phyloP scores from a whole-genome alignment of 2,113 vertebrate genomes.

The Otis tarda region DNA sequence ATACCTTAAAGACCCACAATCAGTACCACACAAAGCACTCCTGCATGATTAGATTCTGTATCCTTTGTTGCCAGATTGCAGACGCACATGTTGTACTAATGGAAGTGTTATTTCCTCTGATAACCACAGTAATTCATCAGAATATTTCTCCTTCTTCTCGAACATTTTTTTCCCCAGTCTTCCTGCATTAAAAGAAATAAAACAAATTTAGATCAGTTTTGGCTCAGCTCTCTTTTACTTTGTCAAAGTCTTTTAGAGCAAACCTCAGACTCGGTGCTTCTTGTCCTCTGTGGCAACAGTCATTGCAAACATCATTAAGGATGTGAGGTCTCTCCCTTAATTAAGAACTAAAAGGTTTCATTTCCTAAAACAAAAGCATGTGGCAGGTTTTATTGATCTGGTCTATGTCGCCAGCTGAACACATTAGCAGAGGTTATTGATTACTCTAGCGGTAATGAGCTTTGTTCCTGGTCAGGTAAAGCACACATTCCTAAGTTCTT shows the following conservation, averaged over 20 bases:
- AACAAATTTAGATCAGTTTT: constrained; percentile 44
- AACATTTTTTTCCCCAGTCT: background rate
- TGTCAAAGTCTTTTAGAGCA: constrained; percentile 53
- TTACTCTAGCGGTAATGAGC: constrained; percentile 70
- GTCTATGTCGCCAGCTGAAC: constrained; percentile 76
- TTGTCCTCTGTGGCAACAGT: constrained; percentile 67
- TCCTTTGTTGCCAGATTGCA: background rate
- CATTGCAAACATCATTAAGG: constrained; percentile 74
- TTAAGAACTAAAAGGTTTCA: constrained; percentile 83
- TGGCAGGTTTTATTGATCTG: constrained; percentile 80
- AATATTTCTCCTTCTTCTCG: background rate
- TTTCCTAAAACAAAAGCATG: constrained; percentile 83
- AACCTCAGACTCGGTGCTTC: constrained; percentile 42
- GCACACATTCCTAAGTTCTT: constrained; percentile 40
- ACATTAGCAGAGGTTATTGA: constrained; percentile 80
- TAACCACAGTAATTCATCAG: background rate
- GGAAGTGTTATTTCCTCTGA: background rate
- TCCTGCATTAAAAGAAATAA: constrained; percentile 12
- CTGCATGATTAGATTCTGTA: background rate
- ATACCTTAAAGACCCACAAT: background rate
- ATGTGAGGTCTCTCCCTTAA: constrained; percentile 80
- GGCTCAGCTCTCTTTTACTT: background rate
- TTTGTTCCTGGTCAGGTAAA: constrained; percentile 69
- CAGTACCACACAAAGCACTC: background rate
- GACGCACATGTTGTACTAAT: background rate